Base-by-base conservation (phyloP, 2,113 vertebrate species). In the Pomatostomus ruficeps region DNA sequence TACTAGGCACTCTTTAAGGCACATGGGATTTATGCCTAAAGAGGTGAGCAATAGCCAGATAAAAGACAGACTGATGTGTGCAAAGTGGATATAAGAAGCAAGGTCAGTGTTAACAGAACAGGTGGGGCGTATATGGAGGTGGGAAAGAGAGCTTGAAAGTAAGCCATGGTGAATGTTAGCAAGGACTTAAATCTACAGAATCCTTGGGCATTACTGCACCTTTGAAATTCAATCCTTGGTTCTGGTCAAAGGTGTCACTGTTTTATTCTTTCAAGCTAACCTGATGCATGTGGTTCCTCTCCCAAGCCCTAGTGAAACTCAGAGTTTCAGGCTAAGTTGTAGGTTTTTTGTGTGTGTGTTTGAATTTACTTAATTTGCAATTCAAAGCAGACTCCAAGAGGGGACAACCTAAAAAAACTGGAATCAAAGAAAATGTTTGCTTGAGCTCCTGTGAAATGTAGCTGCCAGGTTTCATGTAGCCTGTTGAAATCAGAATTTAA, bases 331-430 rank as follows among this genome's bases (percentile, higher is more conserved):
- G 46, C 59, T 90, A 63, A 90, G 55, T 38, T 88, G 88, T 81
- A 61, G 72, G 52, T 51, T 76, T 85, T 28, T 36, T 38, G 11
- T 54, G 17, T 21, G 43, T 18, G 2, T 93, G 48, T 94, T 88
- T 74, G 59, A 88, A 90, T 88, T 80, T 73, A 45, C 61, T 74
- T 48, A 35, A 65, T 91, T 86, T 86, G 85, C 79, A 94, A 90
- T 94, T 91, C 88, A 94, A 88, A 96, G 48, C 68, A 94, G 85
- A 67, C n/a, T 86, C 46, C 54, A 62, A 68, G 76, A 94, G n/a
- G 31, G 72, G 55, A 86, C 36, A 75, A 79, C 51, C 82, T 71
- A 88, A 81, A 83, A 89, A 91, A 85, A 42, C 16, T 70, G 43
- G 75, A 95, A 91, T 85, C 54, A 70, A 72, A 81, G 59, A 91